Base-by-base conservation (phyloP, 1,140 invertebrate species). In the Idris sp. region DNA sequence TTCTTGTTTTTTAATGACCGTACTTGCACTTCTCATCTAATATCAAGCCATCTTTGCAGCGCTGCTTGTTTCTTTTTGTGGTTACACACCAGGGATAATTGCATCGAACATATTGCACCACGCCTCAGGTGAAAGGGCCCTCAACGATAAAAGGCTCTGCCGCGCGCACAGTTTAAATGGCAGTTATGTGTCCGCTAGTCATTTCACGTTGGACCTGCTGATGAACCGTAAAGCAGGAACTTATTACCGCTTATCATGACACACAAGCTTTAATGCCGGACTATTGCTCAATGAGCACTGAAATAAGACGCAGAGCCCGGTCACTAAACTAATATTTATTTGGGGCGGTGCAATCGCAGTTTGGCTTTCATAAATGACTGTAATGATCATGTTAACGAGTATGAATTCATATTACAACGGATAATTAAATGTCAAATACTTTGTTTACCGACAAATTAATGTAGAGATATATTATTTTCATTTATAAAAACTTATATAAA, bases 151-250 rank as follows among this genome's bases (percentile, higher is more conserved):
- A 79, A 78, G 53, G 76, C 33, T 62, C 38, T 46, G 16, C 59
- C 30, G 56, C 49, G 48, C 30, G 49, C 49, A 31, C 64, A 38
- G 49, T 56, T 64, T 72, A 58, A 73, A 73, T 64, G 59, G 68
- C 68, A 58, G 58, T 64, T 64, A 33, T 73, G 35, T 58, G 68
- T 68, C 65, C 68, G 77, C 79, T 74, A 76, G 73, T 79, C 74
- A 77, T 80, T 82, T 76, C 48, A 46, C 38, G 40, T 48, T 41
- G 49, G 67, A 62, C 67, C 56, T 33, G 49, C 75, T 79, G 81
- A 83, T 83, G 80, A 84, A 84, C 83, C 80, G 81, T 84, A 81
- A 83, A 84, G 75, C 73, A 84, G 80, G 79, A 84, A 84, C 79
- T 83, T 83, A 83, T 83, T 83, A 81, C 72, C 58, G 58, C 74